Conservation (phyloP, 92 coral and sea anemone genomes). For the Epizoanthus stellaris region DNA sequence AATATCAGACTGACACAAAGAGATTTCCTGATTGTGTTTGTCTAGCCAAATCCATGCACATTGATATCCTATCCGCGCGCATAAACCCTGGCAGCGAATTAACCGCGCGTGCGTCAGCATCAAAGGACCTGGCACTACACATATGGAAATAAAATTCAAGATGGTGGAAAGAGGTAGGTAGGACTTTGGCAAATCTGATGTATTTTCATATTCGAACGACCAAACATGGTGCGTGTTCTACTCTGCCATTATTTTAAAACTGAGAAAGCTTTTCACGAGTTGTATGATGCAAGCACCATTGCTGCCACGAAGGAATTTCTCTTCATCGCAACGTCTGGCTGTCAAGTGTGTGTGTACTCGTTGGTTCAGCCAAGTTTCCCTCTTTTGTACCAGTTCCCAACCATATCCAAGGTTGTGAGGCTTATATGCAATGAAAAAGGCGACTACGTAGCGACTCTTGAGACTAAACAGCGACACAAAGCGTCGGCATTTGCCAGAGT, state of each 20-base stretch:
- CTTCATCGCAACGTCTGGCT: slow-evolving; percentile 77
- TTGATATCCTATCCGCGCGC: too few species aligned
- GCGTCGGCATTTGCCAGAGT: slow-evolving; percentile 78
- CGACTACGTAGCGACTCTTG: slow-evolving; percentile 81
- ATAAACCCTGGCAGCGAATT: too few species aligned
- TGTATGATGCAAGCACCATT: slow-evolving; percentile 78
- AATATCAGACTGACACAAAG: too few species aligned
- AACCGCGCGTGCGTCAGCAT: too few species aligned
- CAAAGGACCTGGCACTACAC: background rate
- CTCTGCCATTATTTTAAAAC: slow-evolving; percentile 91
- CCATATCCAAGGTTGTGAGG: slow-evolving; percentile 79
- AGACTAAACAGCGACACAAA: slow-evolving; percentile 60
- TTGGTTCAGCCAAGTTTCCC: slow-evolving; percentile 84
- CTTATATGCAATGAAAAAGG: slow-evolving; percentile 84
- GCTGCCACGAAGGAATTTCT: slow-evolving; percentile 76
- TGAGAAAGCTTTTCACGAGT: slow-evolving; percentile 85
- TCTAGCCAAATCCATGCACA: too few species aligned
- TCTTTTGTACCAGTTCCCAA: slow-evolving; percentile 82
- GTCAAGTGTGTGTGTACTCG: slow-evolving; percentile 85
- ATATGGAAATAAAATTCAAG: background rate
- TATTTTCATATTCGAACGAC: background rate
- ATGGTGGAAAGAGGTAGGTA: background rate
- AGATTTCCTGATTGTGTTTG: too few species aligned
- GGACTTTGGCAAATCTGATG: background rate
- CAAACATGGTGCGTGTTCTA: slow-evolving; percentile 92